These are phyloP conservation scores for Podarcis lilfordi DNA, from an alignment of 2,797 vertebrate species.

Conservation along the genomic window DNA sequence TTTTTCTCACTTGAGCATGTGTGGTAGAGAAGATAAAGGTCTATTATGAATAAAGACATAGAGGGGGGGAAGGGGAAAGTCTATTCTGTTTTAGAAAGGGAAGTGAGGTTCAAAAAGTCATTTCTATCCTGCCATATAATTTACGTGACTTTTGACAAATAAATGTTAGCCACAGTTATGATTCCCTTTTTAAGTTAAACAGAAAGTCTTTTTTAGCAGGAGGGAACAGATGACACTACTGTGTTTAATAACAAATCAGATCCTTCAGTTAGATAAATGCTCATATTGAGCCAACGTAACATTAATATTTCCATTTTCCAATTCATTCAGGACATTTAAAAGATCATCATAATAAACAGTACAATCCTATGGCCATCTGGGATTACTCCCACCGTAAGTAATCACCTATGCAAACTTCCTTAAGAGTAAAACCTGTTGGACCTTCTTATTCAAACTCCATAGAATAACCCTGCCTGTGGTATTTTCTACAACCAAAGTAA, in stretches of 20 bases:
- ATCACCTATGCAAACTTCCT: neutral
- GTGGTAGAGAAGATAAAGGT: neutral
- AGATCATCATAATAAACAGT: neutral
- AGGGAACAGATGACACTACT: neutral
- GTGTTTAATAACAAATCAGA: neutral
- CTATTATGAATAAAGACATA: neutral
- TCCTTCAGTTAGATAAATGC: neutral
- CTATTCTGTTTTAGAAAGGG: neutral
- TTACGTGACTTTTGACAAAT: neutral
- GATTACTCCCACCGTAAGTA: no score
- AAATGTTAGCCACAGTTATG: neutral
- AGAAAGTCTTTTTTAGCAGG: neutral
- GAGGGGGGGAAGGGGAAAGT: neutral
- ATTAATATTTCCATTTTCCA: neutral
- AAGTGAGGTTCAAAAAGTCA: neutral
- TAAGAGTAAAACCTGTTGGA: neutral
- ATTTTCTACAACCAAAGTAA: neutral
- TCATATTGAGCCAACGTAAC: neutral
- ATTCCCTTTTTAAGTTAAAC: slow-evolving; percentile 2
- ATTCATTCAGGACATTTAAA: neutral
- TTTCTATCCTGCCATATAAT: neutral
- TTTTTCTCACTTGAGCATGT: neutral
- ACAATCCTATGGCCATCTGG: neutral
- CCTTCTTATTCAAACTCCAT: neutral
- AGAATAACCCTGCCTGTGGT: neutral